Base-by-base conservation (phyloP, 2,888 invertebrate genomes). In the Morpho helenor region DNA sequence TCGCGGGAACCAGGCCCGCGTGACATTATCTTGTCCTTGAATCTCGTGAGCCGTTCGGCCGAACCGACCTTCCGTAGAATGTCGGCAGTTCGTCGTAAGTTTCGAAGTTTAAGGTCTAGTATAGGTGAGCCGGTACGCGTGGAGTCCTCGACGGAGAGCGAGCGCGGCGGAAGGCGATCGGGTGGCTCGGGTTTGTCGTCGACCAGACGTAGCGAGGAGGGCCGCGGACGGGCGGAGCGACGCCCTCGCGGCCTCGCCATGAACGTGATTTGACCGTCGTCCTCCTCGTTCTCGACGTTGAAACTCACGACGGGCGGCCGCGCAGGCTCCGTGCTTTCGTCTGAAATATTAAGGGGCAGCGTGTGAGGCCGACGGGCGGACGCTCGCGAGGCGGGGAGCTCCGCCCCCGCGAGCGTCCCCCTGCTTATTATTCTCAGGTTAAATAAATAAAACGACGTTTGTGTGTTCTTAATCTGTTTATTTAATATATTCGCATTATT, bases 221-320 rank as follows among this genome's bases (percentile, higher is more conserved):
- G 86, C 49, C 71, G 68, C 68, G 71, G 68, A 67, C 70, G 71
- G 66, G 73, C 70, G 64, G 63, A 65, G 65, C 60, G 74, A 68
- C 66, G 73, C 65, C 62, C 57, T 46, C 66, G 63, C 49, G 62
- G 75, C 6, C 79, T 79, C 61, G 79, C 84, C 72, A 80, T 80
- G 82, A 89, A 88, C 60, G 88, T 84, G 79, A 90, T 87, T 73
- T 85, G 90, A 39, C 84, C 82, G 58, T 84, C 87, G 73, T 80
- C 83, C 48, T 82, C 77, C 70, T 89, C 90, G 80, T 82, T 79
- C 77, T 89, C 89, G 51, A 90, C 87, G 79, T 77, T 83, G 80
- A 91, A 91, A 71, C 87, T 89, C 77, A 91, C 90, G 73, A 82
- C 79, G 73, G 87, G 85, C 66, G 80, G 75, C 64, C 64, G 63